Conservation (phyloP, 2,888 invertebrate species). For the Acanthosepion esculentum region DNA sequence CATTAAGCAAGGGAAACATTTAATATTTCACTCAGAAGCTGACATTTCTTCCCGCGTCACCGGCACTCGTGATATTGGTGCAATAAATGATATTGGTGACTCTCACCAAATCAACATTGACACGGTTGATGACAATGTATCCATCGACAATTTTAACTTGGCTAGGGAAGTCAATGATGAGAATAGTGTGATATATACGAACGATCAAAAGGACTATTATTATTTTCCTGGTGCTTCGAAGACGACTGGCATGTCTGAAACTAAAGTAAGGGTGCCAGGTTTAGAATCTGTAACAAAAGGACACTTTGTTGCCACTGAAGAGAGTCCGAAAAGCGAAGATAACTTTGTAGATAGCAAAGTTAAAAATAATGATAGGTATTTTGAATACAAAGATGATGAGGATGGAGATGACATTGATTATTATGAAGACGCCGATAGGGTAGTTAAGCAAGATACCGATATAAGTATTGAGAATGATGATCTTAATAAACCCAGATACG, state of each 20-base stretch:
- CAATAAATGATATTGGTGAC: background rate
- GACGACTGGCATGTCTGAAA: background rate
- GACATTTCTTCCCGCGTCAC: background rate
- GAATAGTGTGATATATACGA: background rate
- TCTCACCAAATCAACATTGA: background rate
- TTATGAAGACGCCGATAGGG: background rate
- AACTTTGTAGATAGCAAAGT: background rate
- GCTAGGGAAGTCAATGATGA: background rate
- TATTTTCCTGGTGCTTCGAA: background rate
- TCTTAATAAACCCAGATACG: background rate
- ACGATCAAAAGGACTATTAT: background rate
- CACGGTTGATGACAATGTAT: background rate
- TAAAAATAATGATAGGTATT: background rate
- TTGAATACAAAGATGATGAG: constrained; percentile 36
- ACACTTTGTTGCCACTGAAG: background rate
- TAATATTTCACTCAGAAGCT: background rate
- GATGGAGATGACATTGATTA: background rate
- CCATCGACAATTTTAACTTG: background rate
- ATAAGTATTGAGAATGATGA: background rate
- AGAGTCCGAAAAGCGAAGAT: background rate
- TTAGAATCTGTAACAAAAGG: background rate
- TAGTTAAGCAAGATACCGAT: background rate
- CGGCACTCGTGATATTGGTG: background rate
- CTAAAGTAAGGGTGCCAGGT: background rate
- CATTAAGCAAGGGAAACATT: background rate